Conservation (phyloP, 2,113 vertebrate genomes). For the Myotis lucifugus region DNA sequence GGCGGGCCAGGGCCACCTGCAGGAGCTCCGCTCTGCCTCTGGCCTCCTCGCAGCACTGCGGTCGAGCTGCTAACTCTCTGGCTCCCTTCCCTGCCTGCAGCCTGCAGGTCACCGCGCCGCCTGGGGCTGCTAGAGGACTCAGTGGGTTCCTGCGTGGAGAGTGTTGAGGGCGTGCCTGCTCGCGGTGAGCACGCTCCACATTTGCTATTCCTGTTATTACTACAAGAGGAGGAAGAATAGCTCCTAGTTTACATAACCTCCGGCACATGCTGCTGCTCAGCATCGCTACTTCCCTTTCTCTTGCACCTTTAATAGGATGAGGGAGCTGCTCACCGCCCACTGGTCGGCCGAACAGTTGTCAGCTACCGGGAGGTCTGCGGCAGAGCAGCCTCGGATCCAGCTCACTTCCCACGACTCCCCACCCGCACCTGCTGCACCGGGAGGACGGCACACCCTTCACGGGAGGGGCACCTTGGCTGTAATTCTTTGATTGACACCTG, state of each 20-base stretch:
- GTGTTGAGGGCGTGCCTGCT: not conserved
- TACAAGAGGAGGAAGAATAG: not conserved
- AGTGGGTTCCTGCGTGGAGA: not conserved
- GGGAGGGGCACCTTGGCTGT: not conserved
- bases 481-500: not conserved
- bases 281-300: not conserved
- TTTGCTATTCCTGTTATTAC: not conserved
- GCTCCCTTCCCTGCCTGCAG: not conserved
- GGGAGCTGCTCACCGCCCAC: not conserved
- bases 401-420: not conserved
- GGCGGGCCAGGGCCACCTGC: not conserved
- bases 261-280: not conserved
- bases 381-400: too few relatives aligned
- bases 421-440: not conserved
- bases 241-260: not conserved
- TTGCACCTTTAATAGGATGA: not conserved
- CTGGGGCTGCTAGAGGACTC: not conserved
- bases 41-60: too few relatives aligned
- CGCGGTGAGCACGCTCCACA: not conserved
- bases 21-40: too few relatives aligned
- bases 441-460: not conserved
- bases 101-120: not conserved
- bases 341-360: not conserved
- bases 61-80: too few relatives aligned
- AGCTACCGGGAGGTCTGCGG: not conserved